These are phyloP conservation scores for Melanerpes formicivorus DNA, from an alignment of 2,113 vertebrate genomes.

Conservation along the genomic window DNA sequence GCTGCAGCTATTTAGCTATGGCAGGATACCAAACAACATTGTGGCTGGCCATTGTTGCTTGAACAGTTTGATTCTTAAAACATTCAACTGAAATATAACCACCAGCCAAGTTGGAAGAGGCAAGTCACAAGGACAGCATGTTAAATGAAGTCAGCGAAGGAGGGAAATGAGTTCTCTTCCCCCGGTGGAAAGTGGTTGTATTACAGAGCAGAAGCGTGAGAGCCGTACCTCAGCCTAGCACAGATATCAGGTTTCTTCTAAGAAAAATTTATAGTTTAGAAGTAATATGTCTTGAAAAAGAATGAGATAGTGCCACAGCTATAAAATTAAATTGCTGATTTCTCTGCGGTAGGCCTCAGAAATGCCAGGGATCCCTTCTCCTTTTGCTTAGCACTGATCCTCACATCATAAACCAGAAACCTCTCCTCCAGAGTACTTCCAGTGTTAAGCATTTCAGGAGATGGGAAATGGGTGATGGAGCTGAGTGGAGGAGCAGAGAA, in stretches of 20 bases:
- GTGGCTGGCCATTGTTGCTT: conserved; percentile 64
- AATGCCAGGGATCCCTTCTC: background rate
- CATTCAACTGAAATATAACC: conserved; percentile 35
- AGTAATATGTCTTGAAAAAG: background rate
- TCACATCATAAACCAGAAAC: background rate
- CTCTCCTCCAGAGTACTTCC: background rate
- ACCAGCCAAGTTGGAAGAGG: conserved; percentile 37
- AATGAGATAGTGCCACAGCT: background rate
- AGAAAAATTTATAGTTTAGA: background rate
- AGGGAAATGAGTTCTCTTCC: background rate
- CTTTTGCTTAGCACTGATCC: background rate
- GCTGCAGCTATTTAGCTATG: conserved; percentile 59
- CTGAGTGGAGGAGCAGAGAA: background rate
- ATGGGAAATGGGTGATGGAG: background rate
- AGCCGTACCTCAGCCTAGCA: background rate
- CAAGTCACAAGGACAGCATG: background rate
- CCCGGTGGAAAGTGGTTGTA: background rate
- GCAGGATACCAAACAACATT: conserved; percentile 53
- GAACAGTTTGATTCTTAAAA: conserved; percentile 72
- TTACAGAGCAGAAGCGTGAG: background rate
- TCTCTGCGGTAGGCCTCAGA: background rate
- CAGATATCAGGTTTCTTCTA: background rate
- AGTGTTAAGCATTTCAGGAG: background rate
- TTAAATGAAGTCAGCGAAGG: conserved; percentile 36
- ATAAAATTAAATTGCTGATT: background rate